These are phyloP conservation scores for Orchestia grillus DNA, from an alignment of 1,140 invertebrate genomes.

Conservation along the genomic window DNA sequence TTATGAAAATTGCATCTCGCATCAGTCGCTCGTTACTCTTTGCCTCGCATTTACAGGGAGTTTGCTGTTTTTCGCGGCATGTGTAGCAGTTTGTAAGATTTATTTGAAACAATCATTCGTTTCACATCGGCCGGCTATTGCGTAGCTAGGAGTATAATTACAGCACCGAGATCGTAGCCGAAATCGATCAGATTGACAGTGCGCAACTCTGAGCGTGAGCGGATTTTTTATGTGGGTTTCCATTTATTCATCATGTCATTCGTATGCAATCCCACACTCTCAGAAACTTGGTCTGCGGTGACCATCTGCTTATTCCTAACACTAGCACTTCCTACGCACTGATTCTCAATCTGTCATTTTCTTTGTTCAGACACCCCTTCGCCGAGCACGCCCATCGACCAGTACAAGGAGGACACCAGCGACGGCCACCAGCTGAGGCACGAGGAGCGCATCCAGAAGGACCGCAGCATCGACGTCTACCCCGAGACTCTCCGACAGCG, in stretches of 20 bases:
- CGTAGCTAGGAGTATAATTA: too few relatives aligned
- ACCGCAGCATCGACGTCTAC: slow-evolving; percentile 69
- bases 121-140: too few relatives aligned
- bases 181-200: neutral
- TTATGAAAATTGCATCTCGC: neutral
- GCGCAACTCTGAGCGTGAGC: neutral
- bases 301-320: neutral
- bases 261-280: neutral
- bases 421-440: slow-evolving; percentile 60
- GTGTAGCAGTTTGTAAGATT: neutral
- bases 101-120: too few relatives aligned
- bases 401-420: slow-evolving; percentile 61
- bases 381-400: slow-evolving; percentile 63
- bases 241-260: neutral
- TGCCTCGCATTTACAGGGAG: neutral
- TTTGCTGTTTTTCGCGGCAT: neutral
- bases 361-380: slow-evolving; percentile 64
- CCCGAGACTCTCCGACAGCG: slow-evolving; percentile 69
- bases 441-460: slow-evolving; percentile 67
- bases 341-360: neutral
- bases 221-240: neutral
- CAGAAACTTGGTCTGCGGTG: neutral
- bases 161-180: too few relatives aligned
- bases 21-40: neutral
- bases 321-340: neutral